phyloP scores from a whole-genome alignment of 1,140 invertebrate species.

The Campodea augens region DNA sequence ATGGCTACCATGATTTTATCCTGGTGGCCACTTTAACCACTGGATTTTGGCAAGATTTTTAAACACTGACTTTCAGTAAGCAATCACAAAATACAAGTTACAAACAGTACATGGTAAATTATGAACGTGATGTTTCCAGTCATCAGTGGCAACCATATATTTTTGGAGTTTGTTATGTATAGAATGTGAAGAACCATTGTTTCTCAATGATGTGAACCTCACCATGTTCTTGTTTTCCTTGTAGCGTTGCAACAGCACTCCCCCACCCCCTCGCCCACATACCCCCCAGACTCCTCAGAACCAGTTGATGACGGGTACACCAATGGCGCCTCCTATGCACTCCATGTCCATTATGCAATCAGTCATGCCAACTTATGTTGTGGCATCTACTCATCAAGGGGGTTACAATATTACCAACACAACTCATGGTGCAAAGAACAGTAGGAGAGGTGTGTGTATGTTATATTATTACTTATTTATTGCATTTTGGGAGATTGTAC shows the following conservation, averaged over 20 bases:
- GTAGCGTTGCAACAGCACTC: constrained; percentile 40
- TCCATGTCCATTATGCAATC: constrained; percentile 25
- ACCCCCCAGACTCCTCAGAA: constrained; percentile 59
- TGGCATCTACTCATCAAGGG: constrained; percentile 19
- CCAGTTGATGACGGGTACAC: constrained; percentile 15
- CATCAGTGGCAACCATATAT: no score
- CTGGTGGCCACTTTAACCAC: no score
- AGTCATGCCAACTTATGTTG: constrained; percentile 25
- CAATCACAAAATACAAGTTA: no score
- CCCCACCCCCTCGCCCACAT: constrained; percentile 49
- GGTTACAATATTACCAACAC: constrained; percentile 6
- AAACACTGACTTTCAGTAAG: no score
- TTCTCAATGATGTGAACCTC: no score
- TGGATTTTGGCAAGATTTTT: no score
- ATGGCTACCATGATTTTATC: no score
- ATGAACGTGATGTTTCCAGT: no score
- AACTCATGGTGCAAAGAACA: constrained; percentile 15
- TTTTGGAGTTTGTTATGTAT: no score
- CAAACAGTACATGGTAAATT: no score
- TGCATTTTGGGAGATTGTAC: no score
- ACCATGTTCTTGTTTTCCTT: constrained; percentile 13
- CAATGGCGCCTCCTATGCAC: constrained; percentile 21
- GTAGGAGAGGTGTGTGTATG: constrained; percentile 22
- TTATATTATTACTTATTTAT: constrained; percentile 6
- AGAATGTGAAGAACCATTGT: no score